phyloP scores from a whole-genome alignment of 2,888 invertebrate species.

The Electrophaes corylata region DNA sequence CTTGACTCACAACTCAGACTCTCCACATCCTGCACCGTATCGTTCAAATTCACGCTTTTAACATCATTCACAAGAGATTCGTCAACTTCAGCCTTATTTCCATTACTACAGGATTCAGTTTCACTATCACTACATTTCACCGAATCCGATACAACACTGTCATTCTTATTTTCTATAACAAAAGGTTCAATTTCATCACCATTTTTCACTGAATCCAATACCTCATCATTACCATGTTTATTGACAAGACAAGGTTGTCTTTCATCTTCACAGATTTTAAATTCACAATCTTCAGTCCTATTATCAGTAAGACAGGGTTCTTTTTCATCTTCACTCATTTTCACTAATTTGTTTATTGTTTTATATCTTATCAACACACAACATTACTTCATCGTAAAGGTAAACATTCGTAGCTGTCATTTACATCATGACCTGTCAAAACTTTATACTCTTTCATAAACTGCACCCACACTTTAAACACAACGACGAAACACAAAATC shows the following conservation, averaged over 20 bases:
- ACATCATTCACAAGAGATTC: slow-evolving; percentile 20
- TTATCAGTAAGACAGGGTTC: slow-evolving; percentile 45
- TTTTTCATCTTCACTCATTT: slow-evolving; percentile 66
- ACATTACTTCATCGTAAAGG: background rate
- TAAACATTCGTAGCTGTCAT: no score
- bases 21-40: slow-evolving; percentile 34
- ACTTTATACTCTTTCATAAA: background rate
- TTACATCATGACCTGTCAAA: no score
- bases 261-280: slow-evolving; percentile 38
- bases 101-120: slow-evolving; percentile 6
- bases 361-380: slow-evolving; percentile 30
- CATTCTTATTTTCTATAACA: slow-evolving; percentile 3
- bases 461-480: background rate
- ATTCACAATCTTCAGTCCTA: slow-evolving; percentile 35
- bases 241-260: slow-evolving; percentile 43
- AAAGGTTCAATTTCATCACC: slow-evolving; percentile 23
- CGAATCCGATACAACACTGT: background rate
- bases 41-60: slow-evolving; percentile 17
- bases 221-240: slow-evolving; percentile 35
- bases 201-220: slow-evolving; percentile 22
- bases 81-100: slow-evolving; percentile 19
- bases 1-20: slow-evolving; percentile 42
- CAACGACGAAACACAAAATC: background rate
- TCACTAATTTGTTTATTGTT: slow-evolving; percentile 40
- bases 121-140: slow-evolving; percentile 16